Base-by-base conservation (phyloP, 1,140 invertebrate genomes). In the Cydia strobilella region DNA sequence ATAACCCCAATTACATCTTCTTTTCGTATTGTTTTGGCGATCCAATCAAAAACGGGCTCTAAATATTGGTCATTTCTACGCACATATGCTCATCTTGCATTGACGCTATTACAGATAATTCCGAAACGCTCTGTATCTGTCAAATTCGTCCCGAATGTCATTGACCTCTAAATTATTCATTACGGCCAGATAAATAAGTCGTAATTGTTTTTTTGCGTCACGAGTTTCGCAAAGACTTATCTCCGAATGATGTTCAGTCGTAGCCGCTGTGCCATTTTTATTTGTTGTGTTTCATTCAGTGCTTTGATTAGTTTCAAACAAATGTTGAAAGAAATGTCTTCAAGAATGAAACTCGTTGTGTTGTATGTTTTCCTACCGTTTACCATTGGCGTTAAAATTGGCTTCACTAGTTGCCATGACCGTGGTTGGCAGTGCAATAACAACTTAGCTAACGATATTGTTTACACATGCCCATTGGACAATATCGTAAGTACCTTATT, bases 341-440 rank as follows among this genome's bases (percentile, higher is more conserved):
- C 31, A 27, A 79, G 51, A 23, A 75, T 74, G 42, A 23, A 23
- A 23, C 20, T 86, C 31, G 42, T 83, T 27, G 65, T 80, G 63
- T 77, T 82, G 39, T 73, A 82, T 25, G 39, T 82, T 20, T 13
- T 83, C 3, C 9, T 83, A 4, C 71, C 78, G 18, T 74, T 71
- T 35, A 75, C 72, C 7, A 62, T 73, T 13, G 82, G 79, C n/a
- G 74, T 87, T 6, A 86, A 86, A 74, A 86, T 93, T n/a, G 87
- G 86, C 54, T 93, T 93, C 69, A 86, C 87, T 1, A 87, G 78
- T 73, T 93, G 92, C 74, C 83, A 92, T 72, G 80, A 80, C 48
- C 75, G 83, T 1, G 89, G 89, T 35, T 93, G 92, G 92, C 83
- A 62, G 27, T 93, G 92, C 79, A 27, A 65, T 12, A 88, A 89